phyloP scores from a whole-genome alignment of 2,113 vertebrate genomes.

The Gobio gobio region DNA sequence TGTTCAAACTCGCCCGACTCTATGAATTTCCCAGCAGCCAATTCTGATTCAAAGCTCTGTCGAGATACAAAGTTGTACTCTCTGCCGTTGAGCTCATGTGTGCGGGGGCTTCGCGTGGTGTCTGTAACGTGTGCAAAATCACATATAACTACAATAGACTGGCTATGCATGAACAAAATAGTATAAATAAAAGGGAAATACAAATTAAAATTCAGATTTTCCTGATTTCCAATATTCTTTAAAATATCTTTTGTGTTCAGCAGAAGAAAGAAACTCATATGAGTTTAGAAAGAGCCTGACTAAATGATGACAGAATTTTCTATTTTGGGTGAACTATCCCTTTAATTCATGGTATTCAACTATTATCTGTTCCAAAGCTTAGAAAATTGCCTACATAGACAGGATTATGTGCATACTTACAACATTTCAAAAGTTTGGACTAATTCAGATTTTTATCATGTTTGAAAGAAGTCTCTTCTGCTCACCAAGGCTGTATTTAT shows the following conservation, averaged over 20 bases:
- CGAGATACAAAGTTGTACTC: conserved; percentile 93
- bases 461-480: too few species aligned
- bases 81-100: conserved; percentile 88
- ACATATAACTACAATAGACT: background rate
- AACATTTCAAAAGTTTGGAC: background rate
- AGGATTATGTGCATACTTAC: background rate
- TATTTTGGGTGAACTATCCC: too few species aligned
- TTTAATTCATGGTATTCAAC: background rate
- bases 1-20: conserved; percentile 94
- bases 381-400: background rate
- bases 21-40: conserved; percentile 88
- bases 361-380: background rate
- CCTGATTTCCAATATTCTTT: too few species aligned
- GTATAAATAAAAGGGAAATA: too few species aligned
- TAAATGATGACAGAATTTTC: too few species aligned
- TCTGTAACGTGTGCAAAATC: conserved; percentile 72
- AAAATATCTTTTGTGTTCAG: too few species aligned
- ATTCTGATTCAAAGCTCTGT: conserved; percentile 85
- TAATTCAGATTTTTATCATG: too few species aligned
- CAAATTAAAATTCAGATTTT: too few species aligned
- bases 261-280: too few species aligned
- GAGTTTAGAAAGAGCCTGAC: too few species aligned
- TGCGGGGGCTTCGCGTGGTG: conserved; percentile 86
- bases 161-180: too few species aligned
- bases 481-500: too few species aligned